phyloP scores from a whole-genome alignment of 2,888 invertebrate species.

The Phorcus lineatus region DNA sequence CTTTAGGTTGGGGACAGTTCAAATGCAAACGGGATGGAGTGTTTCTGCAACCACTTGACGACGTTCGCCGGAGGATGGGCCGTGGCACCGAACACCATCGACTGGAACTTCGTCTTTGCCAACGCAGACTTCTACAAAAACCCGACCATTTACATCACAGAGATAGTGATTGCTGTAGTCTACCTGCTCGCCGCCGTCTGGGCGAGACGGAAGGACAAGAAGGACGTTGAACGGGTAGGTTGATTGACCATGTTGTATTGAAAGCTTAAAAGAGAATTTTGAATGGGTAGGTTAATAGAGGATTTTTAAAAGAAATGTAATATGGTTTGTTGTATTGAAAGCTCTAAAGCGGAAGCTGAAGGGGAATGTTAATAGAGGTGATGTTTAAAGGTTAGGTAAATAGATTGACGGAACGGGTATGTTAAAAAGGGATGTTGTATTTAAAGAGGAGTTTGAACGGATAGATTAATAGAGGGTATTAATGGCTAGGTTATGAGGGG shows the following conservation, averaged over 20 bases:
- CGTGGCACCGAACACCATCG: conserved; percentile 77
- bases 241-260: too few relatives aligned
- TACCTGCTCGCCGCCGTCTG: conserved; percentile 75
- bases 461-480: conserved; percentile 59
- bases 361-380: too few relatives aligned
- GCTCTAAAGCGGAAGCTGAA: too few relatives aligned
- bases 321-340: too few relatives aligned
- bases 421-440: too few relatives aligned
- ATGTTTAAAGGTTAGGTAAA: too few relatives aligned
- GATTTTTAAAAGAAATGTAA: too few relatives aligned
- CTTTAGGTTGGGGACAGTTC: conserved; percentile 57
- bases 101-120: conserved; percentile 77
- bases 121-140: conserved; percentile 76
- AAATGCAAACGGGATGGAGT: conserved; percentile 49
- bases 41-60: conserved; percentile 75
- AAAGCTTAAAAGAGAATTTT: too few relatives aligned
- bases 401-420: too few relatives aligned
- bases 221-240: conserved; percentile 74
- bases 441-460: conserved; percentile 41
- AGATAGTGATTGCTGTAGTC: conserved; percentile 73
- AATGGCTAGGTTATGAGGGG: too few relatives aligned
- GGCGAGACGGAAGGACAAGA: conserved; percentile 76
- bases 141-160: conserved; percentile 76
- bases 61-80: conserved; percentile 76
- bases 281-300: too few relatives aligned